Percentiles rank a stretch among this genome's conserved stretches.
These are phyloP conservation scores for Notoglanidium macrostoma DNA, from an alignment of 2,797 vertebrate genomes.

Conservation along the genomic window DNA sequence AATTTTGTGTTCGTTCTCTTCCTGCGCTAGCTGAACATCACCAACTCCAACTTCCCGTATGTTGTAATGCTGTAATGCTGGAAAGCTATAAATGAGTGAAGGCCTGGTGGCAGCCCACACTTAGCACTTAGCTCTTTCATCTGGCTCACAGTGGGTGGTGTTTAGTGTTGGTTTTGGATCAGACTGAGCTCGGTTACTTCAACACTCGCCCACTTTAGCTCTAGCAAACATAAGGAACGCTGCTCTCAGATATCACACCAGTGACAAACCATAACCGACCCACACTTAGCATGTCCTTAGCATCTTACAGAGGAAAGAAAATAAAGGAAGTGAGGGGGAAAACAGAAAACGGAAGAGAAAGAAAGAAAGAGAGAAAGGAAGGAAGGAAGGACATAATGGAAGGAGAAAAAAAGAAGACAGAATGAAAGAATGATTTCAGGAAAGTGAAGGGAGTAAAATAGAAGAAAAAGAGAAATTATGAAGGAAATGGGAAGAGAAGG, in stretches of 20 bases:
- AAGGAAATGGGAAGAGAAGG: not conserved
- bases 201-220: not conserved
- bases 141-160: not conserved
- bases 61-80: not conserved
- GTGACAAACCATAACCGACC: not conserved
- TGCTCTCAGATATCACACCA: not conserved
- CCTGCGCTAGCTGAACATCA: not conserved
- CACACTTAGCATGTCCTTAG: not conserved
- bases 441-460: not conserved
- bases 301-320: not conserved
- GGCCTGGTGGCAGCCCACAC: not conserved
- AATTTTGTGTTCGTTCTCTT: not conserved
- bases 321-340: no score
- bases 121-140: not conserved
- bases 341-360: no score
- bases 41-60: no score
- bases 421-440: no score
- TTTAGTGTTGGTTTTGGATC: slow-evolving; percentile 7
- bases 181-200: not conserved
- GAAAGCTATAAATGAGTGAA: not conserved
- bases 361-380: no score
- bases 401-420: not conserved
- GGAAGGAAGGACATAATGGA: not conserved
- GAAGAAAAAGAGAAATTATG: not conserved
- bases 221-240: not conserved